Conservation (phyloP, 2,113 vertebrate species). For the Indicator indicator region DNA sequence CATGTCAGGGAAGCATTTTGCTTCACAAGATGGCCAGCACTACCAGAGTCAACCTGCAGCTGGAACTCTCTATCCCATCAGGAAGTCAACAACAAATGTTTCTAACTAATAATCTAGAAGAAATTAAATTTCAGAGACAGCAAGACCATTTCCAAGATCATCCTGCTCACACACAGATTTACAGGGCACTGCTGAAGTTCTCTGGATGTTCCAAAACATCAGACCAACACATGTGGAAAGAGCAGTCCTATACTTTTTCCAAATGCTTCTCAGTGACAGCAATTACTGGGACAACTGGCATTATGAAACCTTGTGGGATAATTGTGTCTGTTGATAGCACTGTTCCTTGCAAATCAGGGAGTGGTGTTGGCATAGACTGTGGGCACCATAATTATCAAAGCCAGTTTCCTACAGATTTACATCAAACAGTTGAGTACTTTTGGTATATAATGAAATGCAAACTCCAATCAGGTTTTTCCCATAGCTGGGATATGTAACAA, state of each 20-base stretch:
- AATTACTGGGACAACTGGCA: not conserved
- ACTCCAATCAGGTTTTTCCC: constrained; percentile 33
- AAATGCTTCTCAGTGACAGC: not conserved
- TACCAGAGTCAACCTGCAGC: not conserved
- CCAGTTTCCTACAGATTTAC: constrained; percentile 57
- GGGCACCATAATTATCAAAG: constrained; percentile 27
- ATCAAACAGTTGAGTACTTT: constrained; percentile 50
- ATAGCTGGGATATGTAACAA: constrained; percentile 7
- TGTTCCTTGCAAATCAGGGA: constrained; percentile 64
- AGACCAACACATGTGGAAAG: accelerated
- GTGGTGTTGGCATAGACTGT: constrained; percentile 35
- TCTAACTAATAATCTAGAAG: not conserved
- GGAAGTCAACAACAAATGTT: not conserved
- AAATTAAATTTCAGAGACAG: not conserved
- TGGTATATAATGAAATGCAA: constrained; percentile 23
- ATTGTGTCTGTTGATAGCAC: constrained; percentile 11
- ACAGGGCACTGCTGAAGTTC: not conserved
- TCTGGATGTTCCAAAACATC: not conserved
- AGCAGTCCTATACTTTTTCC: not conserved
- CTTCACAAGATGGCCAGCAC: not conserved
- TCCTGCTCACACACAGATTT: not conserved
- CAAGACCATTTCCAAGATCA: not conserved
- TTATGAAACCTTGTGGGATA: not conserved
- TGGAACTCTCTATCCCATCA: not conserved
- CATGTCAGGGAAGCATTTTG: too few species aligned